Evolutionary conservation across 1,140 invertebrate genomes (phyloP).

Genomic region (Danaus melanippus): DNA sequence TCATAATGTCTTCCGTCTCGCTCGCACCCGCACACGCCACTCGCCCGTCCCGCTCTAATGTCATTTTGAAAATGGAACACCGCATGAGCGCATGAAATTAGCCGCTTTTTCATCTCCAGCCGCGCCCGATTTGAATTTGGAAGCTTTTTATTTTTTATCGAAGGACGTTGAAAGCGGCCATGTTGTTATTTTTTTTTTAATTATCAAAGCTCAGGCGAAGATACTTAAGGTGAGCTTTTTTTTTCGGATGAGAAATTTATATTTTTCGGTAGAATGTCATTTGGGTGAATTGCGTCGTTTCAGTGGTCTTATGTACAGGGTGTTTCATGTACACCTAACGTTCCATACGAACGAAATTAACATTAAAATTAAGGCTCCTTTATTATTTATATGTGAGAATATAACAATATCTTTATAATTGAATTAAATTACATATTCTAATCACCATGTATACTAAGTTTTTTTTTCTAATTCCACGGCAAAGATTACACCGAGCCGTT

Average conservation of each 20-base stretch:
- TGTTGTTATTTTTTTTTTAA: constrained; percentile 54
- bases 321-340: not conserved
- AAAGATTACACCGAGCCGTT: constrained; percentile 28
- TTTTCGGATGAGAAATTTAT: constrained; percentile 29
- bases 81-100: constrained; percentile 64
- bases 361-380: too few relatives aligned
- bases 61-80: constrained; percentile 65
- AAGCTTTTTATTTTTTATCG: constrained; percentile 48
- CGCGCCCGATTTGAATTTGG: constrained; percentile 61
- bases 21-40: constrained; percentile 19
- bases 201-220: constrained; percentile 48
- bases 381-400: too few relatives aligned
- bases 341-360: too few relatives aligned
- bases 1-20: constrained; percentile 43
- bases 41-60: constrained; percentile 30
- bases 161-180: constrained; percentile 55
- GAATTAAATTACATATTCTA: not conserved
- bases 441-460: constrained; percentile 22
- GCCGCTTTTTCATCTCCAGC: constrained; percentile 64
- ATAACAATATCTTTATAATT: too few relatives aligned
- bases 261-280: constrained; percentile 46
- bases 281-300: constrained; percentile 36
- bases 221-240: constrained; percentile 32
- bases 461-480: constrained; percentile 18
- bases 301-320: constrained; percentile 20